Evolutionary conservation across 2,113 vertebrate genomes (phyloP).

Genomic region (Ardeotis arabs): DNA sequence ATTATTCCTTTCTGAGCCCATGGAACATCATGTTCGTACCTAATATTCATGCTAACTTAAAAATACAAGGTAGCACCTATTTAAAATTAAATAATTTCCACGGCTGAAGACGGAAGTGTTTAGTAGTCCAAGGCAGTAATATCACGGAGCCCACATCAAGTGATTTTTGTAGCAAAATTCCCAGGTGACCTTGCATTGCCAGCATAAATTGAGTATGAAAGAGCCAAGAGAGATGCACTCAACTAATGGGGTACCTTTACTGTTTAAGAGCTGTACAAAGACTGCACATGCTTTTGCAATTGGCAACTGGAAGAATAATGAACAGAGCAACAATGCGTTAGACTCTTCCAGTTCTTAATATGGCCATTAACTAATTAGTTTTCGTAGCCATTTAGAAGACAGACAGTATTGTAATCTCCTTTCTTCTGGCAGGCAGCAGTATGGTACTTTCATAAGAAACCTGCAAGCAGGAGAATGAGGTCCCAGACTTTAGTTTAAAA

Average conservation of each 20-base stretch:
- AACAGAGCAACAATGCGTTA: background rate
- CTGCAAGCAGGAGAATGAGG: background rate
- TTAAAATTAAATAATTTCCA: background rate
- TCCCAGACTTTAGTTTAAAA: background rate
- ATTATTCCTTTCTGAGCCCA: constrained; percentile 17
- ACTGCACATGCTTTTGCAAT: background rate
- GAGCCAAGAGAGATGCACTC: background rate
- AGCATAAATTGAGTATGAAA: background rate
- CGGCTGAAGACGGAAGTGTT: background rate
- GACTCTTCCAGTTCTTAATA: background rate
- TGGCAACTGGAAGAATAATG: background rate
- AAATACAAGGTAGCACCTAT: background rate
- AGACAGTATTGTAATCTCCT: background rate
- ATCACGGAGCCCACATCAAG: background rate
- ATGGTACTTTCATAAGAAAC: background rate
- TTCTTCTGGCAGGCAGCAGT: background rate
- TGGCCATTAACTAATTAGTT: constrained; percentile 6
- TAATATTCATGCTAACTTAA: constrained; percentile 7
- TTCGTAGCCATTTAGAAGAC: background rate
- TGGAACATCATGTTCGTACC: background rate
- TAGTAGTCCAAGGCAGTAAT: background rate
- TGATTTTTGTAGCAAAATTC: background rate
- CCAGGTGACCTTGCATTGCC: background rate
- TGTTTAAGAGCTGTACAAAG: background rate
- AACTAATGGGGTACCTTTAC: background rate